phyloP scores from a whole-genome alignment of 2,888 invertebrate species.

The Podabrus alpinus region DNA sequence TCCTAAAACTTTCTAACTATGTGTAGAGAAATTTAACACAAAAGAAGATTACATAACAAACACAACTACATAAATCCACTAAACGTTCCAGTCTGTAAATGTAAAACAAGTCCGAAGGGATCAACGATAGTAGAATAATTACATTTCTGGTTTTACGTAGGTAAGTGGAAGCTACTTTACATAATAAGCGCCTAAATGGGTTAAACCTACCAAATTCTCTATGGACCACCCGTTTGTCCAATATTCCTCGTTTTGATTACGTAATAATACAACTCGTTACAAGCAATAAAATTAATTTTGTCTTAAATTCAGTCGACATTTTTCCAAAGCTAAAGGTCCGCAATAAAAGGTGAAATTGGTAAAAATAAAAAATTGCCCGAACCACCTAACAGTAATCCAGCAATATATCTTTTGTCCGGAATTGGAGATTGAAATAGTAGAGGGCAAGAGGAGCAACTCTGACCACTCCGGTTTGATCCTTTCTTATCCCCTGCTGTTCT shows the following conservation, averaged over 20 bases:
- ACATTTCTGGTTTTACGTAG: slow-evolving; percentile 33
- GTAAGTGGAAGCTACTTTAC: slow-evolving; percentile 34
- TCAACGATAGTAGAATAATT: slow-evolving; percentile 35
- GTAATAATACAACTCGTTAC: slow-evolving; percentile 21
- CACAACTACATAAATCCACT: slow-evolving; percentile 35
- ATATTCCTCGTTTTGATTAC: slow-evolving; percentile 21
- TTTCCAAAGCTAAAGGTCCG: slow-evolving; percentile 24
- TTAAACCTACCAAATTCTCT: slow-evolving; percentile 29
- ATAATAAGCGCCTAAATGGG: slow-evolving; percentile 32
- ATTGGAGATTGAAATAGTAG: slow-evolving; percentile 49
- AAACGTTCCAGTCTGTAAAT: slow-evolving; percentile 38
- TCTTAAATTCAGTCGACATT: slow-evolving; percentile 22
- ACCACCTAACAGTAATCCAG: slow-evolving; percentile 46
- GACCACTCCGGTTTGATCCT: slow-evolving; percentile 45
- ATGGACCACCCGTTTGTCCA: slow-evolving; percentile 9
- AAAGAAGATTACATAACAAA: slow-evolving; percentile 21
- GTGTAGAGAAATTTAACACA: slow-evolving; percentile 11
- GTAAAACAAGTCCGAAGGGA: slow-evolving; percentile 40
- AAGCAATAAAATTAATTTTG: slow-evolving; percentile 17
- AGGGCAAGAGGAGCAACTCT: slow-evolving; percentile 45
- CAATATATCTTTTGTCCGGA: slow-evolving; percentile 46
- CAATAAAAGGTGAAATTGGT: slow-evolving; percentile 33
- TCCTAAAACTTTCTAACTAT: not conserved
- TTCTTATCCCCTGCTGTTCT: slow-evolving; percentile 44
- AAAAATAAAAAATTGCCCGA: slow-evolving; percentile 46